Percentiles rank a stretch among this genome's conserved stretches.
Conservation (phyloP, 1,140 invertebrate genomes). For the Pteromalus puparum region DNA sequence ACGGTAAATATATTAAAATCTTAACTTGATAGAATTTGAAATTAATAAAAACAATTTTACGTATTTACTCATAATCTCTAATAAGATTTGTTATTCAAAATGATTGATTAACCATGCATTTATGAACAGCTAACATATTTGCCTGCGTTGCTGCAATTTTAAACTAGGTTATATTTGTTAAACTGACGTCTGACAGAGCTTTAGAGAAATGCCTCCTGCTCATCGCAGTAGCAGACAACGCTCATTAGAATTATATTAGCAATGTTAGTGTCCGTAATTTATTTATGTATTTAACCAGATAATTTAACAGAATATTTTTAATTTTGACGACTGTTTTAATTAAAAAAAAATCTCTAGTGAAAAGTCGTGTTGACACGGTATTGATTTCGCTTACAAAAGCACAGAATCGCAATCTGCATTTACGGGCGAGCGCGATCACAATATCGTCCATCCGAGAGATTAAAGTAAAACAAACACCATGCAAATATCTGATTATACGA, state of each 20-base stretch:
- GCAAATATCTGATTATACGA: background rate
- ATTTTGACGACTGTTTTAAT: background rate
- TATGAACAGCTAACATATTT: background rate
- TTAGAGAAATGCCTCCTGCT: background rate
- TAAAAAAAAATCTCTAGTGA: background rate
- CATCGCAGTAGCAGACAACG: background rate
- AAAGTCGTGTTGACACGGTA: background rate
- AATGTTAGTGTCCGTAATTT: background rate
- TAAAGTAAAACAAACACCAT: background rate
- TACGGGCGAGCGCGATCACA: too few relatives aligned
- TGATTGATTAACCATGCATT: background rate
- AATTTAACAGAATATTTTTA: too few relatives aligned
- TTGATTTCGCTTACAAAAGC: too few relatives aligned
- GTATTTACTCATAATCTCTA: background rate
- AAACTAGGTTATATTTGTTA: background rate
- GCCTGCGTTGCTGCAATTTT: background rate
- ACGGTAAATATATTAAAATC: too few relatives aligned
- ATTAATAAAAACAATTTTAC: too few relatives aligned
- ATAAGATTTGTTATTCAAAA: background rate
- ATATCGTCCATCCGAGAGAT: too few relatives aligned
- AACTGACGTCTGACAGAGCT: background rate
- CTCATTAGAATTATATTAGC: background rate
- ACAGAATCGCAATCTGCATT: too few relatives aligned
- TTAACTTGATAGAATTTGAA: too few relatives aligned
- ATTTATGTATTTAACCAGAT: too few relatives aligned